These are phyloP conservation scores for Anthopleura sola DNA, from an alignment of 64 coral and sea anemone species.

Conservation along the genomic window DNA sequence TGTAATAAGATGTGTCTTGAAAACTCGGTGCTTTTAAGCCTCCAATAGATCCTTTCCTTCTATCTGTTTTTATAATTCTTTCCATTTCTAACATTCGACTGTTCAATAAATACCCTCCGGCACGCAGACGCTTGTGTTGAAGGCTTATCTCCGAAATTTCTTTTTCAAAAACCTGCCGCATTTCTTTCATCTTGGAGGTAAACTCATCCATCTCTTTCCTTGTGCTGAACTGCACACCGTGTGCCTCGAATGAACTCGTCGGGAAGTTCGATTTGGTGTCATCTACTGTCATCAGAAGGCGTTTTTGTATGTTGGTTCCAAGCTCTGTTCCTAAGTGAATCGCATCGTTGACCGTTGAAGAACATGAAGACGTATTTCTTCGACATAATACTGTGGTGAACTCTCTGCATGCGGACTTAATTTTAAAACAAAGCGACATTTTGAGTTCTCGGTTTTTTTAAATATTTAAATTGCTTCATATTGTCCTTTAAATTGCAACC, in stretches of 20 bases:
- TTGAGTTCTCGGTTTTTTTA: slow-evolving; percentile 12
- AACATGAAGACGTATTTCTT: background rate
- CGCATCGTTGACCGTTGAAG: background rate
- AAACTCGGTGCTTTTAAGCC: slow-evolving; percentile 52
- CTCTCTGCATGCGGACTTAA: slow-evolving; percentile 52
- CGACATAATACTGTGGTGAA: slow-evolving; percentile 44
- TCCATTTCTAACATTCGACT: slow-evolving; percentile 72
- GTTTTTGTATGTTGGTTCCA: slow-evolving; percentile 10
- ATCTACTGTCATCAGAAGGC: slow-evolving; percentile 9
- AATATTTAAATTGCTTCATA: background rate
- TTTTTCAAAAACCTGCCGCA: slow-evolving; percentile 71
- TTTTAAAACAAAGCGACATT: slow-evolving; percentile 86
- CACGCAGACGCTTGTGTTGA: slow-evolving; percentile 71
- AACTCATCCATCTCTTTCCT: slow-evolving; percentile 76
- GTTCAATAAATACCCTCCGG: slow-evolving; percentile 47
- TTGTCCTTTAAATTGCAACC: slow-evolving; percentile 29
- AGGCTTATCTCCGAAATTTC: slow-evolving; percentile 73
- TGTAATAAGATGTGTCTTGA: slow-evolving; percentile 31
- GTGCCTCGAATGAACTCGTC: slow-evolving; percentile 20
- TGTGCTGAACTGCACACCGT: slow-evolving; percentile 65
- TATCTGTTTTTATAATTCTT: slow-evolving; percentile 66
- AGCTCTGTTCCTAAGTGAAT: background rate
- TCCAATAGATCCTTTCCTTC: slow-evolving; percentile 26
- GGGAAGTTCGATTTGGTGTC: background rate
- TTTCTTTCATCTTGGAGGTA: slow-evolving; percentile 72